These are phyloP conservation scores for Parnassius glacialis DNA, from an alignment of 2,888 invertebrate genomes.

Conservation along the genomic window DNA sequence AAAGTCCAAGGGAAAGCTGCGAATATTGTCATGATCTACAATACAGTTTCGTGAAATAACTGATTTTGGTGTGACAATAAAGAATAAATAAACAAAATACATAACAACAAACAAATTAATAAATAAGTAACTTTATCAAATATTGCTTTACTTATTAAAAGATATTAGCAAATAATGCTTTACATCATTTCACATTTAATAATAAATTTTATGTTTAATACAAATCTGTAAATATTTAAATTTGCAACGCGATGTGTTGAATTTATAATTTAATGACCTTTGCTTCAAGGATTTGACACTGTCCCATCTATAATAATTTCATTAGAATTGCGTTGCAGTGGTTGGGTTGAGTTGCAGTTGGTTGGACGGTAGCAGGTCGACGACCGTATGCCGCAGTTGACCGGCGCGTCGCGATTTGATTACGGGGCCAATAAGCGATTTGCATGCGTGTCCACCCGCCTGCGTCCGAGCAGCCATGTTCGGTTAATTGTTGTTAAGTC, in stretches of 20 bases:
- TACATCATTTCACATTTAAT: no score
- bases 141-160: no score
- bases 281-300: slow-evolving; percentile 3
- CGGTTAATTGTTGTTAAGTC: slow-evolving; percentile 51
- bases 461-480: slow-evolving; percentile 63
- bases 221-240: no score
- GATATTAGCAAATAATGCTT: no score
- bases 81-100: no score
- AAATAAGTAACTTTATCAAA: no score
- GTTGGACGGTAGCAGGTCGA: slow-evolving; percentile 47
- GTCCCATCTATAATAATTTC: slow-evolving; percentile 10
- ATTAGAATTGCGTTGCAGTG: slow-evolving; percentile 11
- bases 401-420: slow-evolving; percentile 77
- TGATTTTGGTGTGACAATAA: no score
- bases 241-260: background rate
- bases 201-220: no score
- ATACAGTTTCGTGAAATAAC: no score
- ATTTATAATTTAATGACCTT: slow-evolving; percentile 13
- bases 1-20: no score
- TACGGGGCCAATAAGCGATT: slow-evolving; percentile 73
- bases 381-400: slow-evolving; percentile 67
- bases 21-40: no score
- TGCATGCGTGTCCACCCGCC: slow-evolving; percentile 61
- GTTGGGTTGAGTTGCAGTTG: slow-evolving; percentile 15
- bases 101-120: no score